A percentile compares a stretch with the other conserved stretches of the same genome.
Evolutionary conservation across 2,888 invertebrate species (phyloP).

Genomic region (Coelopa pilipes): DNA sequence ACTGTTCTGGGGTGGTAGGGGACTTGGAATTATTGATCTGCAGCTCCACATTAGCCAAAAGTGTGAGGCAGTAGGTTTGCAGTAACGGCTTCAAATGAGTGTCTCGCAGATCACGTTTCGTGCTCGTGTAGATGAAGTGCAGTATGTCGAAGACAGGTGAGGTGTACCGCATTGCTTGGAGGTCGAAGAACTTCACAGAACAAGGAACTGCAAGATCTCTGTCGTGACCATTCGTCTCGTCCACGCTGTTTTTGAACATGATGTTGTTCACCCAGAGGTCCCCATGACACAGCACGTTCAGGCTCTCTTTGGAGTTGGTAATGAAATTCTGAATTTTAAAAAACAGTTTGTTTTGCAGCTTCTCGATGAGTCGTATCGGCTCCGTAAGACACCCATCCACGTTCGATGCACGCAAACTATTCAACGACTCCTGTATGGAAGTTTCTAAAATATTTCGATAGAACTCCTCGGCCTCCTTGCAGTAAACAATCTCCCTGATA

Average conservation of each 20-base stretch:
- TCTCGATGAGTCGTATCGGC: conserved; percentile 57
- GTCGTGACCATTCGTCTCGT: conserved; percentile 36
- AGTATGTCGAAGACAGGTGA: conserved; percentile 64
- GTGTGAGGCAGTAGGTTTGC: conserved; percentile 55
- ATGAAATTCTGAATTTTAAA: conserved; percentile 54
- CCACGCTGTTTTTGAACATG: conserved; percentile 55
- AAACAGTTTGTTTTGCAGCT: conserved; percentile 54
- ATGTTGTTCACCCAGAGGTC: conserved; percentile 66
- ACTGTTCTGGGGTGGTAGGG: conserved; percentile 37
- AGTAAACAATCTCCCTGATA: conserved; percentile 62
- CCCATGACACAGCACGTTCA: conserved; percentile 63
- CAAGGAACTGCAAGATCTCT: conserved; percentile 10
- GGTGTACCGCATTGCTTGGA: conserved; percentile 63
- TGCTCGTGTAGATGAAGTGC: conserved; percentile 65
- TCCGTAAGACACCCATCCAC: conserved; percentile 56
- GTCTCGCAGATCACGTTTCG: conserved; percentile 58
- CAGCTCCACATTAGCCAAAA: conserved; percentile 52
- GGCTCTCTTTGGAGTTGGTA: conserved; percentile 47
- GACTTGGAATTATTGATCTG: conserved; percentile 44
- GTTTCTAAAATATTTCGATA: conserved; percentile 57
- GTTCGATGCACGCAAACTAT: conserved; percentile 58
- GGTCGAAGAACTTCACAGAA: conserved; percentile 61
- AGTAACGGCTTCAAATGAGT: conserved; percentile 55
- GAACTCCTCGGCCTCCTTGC: conserved; percentile 58
- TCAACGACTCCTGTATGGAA: conserved; percentile 59